Conservation (phyloP, 2,797 vertebrate genomes). For the Arremon brunneinucha region DNA sequence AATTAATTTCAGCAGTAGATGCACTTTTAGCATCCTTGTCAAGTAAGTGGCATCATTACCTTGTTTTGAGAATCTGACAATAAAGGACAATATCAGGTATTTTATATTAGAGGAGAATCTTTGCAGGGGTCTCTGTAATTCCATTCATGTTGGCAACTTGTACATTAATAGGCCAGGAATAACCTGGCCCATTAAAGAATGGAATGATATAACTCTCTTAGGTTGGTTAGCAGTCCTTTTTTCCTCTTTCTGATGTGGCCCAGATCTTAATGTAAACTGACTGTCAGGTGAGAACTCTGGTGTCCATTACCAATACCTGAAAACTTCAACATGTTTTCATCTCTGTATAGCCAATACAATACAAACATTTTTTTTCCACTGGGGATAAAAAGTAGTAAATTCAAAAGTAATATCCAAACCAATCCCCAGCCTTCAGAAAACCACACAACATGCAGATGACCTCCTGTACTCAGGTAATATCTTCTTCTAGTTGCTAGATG, state of each 20-base stretch:
- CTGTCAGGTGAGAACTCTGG: neutral
- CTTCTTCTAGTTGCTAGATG: slow-evolving; percentile 8
- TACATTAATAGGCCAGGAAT: neutral
- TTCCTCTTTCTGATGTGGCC: neutral
- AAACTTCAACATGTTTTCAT: neutral
- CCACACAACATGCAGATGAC: neutral
- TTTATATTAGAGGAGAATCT: neutral
- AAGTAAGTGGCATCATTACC: neutral
- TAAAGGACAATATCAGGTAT: neutral
- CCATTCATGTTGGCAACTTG: neutral
- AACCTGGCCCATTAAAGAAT: neutral
- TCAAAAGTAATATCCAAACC: neutral
- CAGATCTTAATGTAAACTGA: neutral
- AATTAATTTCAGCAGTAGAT: neutral
- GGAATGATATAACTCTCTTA: neutral
- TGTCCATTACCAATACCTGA: neutral
- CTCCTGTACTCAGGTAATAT: neutral
- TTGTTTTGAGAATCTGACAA: neutral
- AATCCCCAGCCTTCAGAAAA: neutral
- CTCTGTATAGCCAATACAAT: neutral
- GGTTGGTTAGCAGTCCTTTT: neutral
- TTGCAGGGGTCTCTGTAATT: neutral
- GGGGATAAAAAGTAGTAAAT: neutral
- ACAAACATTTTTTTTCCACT: neutral
- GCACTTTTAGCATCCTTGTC: neutral